A percentile compares a stretch with the other conserved stretches of the same genome.
These are phyloP conservation scores for Plutomurus gul DNA, from an alignment of 1,140 invertebrate species.

Conservation along the genomic window DNA sequence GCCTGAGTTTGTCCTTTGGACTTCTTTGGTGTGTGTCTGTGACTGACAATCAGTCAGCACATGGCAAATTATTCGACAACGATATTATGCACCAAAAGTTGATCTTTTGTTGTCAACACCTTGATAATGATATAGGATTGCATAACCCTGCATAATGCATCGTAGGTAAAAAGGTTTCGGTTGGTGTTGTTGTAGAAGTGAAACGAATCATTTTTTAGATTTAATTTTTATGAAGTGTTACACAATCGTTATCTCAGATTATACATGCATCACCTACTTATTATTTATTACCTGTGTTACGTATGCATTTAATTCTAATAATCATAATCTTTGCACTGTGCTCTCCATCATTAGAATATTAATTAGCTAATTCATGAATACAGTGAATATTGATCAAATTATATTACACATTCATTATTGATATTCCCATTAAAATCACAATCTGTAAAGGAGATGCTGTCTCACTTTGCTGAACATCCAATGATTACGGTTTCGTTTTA, in stretches of 20 bases:
- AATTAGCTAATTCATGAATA: too few species aligned
- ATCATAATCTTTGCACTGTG: too few species aligned
- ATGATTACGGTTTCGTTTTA: neutral
- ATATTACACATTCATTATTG: neutral
- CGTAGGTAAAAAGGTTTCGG: neutral
- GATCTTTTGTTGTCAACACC: conserved; percentile 11
- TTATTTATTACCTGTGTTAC: too few species aligned
- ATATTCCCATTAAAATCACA: neutral
- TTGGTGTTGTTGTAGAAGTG: too few species aligned
- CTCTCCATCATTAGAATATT: too few species aligned
- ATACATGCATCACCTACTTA: too few species aligned
- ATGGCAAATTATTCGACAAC: neutral
- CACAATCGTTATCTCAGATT: too few species aligned
- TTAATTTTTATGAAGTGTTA: too few species aligned
- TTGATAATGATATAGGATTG: neutral
- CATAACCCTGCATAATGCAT: neutral
- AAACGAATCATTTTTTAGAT: too few species aligned
- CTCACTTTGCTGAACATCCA: neutral
- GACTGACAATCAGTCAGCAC: conserved; percentile 12
- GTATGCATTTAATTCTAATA: too few species aligned
- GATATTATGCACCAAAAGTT: neutral
- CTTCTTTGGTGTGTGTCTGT: neutral
- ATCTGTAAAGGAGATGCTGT: neutral
- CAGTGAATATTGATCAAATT: neutral
- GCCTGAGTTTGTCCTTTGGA: neutral